phyloP scores from a whole-genome alignment of 2,888 invertebrate genomes.

The Drosophila melanosoma region DNA sequence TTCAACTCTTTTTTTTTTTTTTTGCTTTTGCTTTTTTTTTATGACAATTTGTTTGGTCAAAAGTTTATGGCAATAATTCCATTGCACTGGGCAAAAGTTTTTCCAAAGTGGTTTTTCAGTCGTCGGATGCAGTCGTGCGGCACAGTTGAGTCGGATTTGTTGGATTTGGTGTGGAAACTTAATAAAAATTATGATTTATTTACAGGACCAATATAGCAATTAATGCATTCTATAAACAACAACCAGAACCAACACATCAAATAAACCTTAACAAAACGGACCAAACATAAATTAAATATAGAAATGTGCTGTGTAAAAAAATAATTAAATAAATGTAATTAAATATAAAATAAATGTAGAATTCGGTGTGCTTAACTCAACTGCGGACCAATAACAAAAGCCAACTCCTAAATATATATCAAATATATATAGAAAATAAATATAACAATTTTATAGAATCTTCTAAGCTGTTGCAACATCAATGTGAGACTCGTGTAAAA shows the following conservation, averaged over 20 bases:
- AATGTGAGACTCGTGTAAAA: conserved; percentile 60
- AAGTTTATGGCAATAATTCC: conserved; percentile 63
- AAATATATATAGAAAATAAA: conserved; percentile 5
- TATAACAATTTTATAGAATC: conserved; percentile 16
- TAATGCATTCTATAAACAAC: conserved; percentile 45
- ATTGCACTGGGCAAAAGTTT: conserved; percentile 38
- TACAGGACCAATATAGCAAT: conserved; percentile 57
- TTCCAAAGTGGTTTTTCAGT: conserved; percentile 22
- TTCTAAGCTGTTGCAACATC: conserved; percentile 48
- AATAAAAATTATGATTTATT: conserved; percentile 35
- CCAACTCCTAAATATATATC: conserved; percentile 17
- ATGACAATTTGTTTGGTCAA: conserved; percentile 32
- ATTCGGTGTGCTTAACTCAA: conserved; percentile 54
- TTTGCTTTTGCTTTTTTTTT: conserved; percentile 1
- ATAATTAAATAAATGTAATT: conserved; percentile 17
- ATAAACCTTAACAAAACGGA: conserved; percentile 41
- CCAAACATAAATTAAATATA: conserved; percentile 42
- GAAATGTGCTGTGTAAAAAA: conserved; percentile 51
- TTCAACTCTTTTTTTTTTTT: not conserved
- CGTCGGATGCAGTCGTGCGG: conserved; percentile 32
- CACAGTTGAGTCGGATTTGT: conserved; percentile 52
- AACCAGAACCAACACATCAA: conserved; percentile 40
- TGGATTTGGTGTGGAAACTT: conserved; percentile 1
- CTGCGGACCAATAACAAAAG: conserved; percentile 59
- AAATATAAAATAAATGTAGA: conserved; percentile 48